Percentiles rank a stretch among this genome's conserved stretches.
These are phyloP conservation scores for Melanotaenia nigrans DNA, from an alignment of 2,797 vertebrate genomes.

Conservation along the genomic window DNA sequence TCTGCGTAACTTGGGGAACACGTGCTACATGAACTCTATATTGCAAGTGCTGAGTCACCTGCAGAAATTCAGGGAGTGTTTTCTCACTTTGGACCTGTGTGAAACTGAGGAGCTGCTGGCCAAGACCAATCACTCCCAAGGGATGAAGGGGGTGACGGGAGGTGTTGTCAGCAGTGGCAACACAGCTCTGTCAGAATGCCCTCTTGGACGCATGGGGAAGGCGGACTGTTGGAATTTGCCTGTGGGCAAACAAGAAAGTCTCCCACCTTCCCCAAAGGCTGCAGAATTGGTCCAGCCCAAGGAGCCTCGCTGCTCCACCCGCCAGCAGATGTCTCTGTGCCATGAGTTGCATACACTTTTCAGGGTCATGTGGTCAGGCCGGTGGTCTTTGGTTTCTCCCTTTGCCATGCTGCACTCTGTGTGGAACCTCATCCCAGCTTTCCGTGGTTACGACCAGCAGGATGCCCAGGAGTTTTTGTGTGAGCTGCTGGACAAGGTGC, in stretches of 20 bases:
- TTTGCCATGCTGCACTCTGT: conserved; percentile 99
- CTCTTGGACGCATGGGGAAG: conserved; percentile 77
- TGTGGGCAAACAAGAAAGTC: conserved; percentile 73
- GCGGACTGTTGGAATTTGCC: conserved; percentile 75
- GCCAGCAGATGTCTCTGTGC: conserved; percentile 97
- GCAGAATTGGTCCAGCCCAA: conserved; percentile 93
- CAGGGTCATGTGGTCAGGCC: conserved; percentile 99
- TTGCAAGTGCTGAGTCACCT: conserved; percentile 99
- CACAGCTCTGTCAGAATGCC: conserved; percentile 62
- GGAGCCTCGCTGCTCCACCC: conserved; percentile 89
- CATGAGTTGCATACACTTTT: conserved; percentile 98
- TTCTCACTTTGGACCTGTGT: conserved; percentile 94
- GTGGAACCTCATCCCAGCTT: conserved; percentile 98
- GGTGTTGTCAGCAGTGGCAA: conserved; percentile 81
- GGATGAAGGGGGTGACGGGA: conserved; percentile 70
- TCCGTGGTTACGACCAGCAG: conserved; percentile 97
- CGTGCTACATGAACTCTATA: conserved; percentile 99
- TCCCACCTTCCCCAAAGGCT: conserved; percentile 81
- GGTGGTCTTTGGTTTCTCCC: conserved; percentile 96
- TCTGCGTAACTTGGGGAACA: conserved; percentile 97
- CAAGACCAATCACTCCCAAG: conserved; percentile 87
- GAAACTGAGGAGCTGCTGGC: conserved; percentile 95
- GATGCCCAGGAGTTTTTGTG: conserved; percentile 99
- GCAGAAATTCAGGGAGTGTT: conserved; percentile 99
- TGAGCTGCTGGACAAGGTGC: conserved; percentile 96